Evolutionary conservation across 2,888 invertebrate species (phyloP).

Genomic region (Crossocerus cetratus): DNA sequence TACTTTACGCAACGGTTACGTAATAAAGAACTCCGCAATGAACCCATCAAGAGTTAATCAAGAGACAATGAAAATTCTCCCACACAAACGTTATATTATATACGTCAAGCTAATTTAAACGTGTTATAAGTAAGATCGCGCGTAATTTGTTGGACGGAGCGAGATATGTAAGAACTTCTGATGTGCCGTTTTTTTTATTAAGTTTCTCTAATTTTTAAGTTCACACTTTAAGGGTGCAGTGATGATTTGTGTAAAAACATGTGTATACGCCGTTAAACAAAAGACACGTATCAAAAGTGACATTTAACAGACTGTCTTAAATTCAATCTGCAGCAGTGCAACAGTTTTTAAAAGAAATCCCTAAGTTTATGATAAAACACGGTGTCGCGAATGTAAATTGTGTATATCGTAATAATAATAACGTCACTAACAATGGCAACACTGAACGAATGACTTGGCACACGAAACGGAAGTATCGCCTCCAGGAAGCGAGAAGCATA

Average conservation of each 20-base stretch:
- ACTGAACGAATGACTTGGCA: slow-evolving; percentile 33
- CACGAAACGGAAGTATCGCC: slow-evolving; percentile 24
- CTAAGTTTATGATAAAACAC: slow-evolving; percentile 42
- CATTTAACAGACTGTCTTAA: not conserved
- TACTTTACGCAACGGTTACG: slow-evolving; percentile 4
- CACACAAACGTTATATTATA: slow-evolving; percentile 33
- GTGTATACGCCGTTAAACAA: slow-evolving; percentile 15
- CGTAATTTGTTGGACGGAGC: slow-evolving; percentile 24
- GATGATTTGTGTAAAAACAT: slow-evolving; percentile 37
- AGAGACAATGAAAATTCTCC: slow-evolving; percentile 15
- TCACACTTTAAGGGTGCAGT: slow-evolving; percentile 49
- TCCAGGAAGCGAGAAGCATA: slow-evolving; percentile 16
- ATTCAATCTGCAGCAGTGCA: slow-evolving; percentile 24
- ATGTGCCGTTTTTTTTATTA: slow-evolving; percentile 33
- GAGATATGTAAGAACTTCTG: slow-evolving; percentile 34
- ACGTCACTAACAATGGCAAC: slow-evolving; percentile 30
- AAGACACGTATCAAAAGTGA: slow-evolving; percentile 47
- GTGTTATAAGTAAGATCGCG: slow-evolving; percentile 30
- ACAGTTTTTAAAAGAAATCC: slow-evolving; percentile 32
- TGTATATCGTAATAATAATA: slow-evolving; percentile 56
- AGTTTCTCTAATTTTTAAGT: slow-evolving; percentile 42
- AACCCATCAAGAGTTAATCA: slow-evolving; percentile 31
- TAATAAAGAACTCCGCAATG: slow-evolving; percentile 63
- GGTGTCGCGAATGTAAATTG: slow-evolving; percentile 62
- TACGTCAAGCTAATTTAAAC: slow-evolving; percentile 52